These are phyloP conservation scores for Sphenodon punctatus DNA, from an alignment of 2,797 vertebrate genomes.

Conservation along the genomic window DNA sequence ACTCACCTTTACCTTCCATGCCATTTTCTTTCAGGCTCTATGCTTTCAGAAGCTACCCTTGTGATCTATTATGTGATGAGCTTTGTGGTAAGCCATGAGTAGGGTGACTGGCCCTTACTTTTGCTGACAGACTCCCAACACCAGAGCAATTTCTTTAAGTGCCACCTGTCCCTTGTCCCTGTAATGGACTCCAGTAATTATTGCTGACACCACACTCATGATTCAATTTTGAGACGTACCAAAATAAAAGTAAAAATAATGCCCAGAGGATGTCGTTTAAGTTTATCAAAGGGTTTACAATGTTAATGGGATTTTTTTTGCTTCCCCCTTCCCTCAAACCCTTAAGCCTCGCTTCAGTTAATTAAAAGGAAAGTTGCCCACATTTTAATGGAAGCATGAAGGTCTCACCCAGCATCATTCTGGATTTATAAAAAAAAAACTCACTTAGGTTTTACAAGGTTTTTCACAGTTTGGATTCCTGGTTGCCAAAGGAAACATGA, in stretches of 20 bases:
- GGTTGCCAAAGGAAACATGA: not conserved
- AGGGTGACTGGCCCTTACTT: not conserved
- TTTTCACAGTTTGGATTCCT: not conserved
- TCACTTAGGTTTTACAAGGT: not conserved
- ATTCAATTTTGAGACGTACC: not conserved
- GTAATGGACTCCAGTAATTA: not conserved
- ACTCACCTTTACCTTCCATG: rapidly evolving
- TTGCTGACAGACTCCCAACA: not conserved
- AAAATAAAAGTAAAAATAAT: not conserved
- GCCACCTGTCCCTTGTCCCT: not conserved
- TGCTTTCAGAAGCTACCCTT: not conserved
- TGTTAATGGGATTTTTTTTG: conserved; percentile 3
- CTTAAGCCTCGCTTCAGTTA: not conserved
- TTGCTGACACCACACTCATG: not conserved
- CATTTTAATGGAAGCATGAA: not conserved
- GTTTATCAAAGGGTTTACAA: not conserved
- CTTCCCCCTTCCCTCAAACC: not conserved
- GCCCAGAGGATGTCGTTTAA: not conserved
- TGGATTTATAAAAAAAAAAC: not conserved
- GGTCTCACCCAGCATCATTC: not conserved
- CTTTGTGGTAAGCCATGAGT: not conserved
- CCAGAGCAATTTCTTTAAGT: conserved; percentile 2
- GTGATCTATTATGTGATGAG: not conserved
- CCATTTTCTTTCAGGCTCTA: not conserved
- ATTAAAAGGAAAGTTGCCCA: conserved; percentile 6